A percentile compares a stretch with the other conserved stretches of the same genome.
phyloP scores from a whole-genome alignment of 1,140 invertebrate genomes.

The Drosophila funebris region DNA sequence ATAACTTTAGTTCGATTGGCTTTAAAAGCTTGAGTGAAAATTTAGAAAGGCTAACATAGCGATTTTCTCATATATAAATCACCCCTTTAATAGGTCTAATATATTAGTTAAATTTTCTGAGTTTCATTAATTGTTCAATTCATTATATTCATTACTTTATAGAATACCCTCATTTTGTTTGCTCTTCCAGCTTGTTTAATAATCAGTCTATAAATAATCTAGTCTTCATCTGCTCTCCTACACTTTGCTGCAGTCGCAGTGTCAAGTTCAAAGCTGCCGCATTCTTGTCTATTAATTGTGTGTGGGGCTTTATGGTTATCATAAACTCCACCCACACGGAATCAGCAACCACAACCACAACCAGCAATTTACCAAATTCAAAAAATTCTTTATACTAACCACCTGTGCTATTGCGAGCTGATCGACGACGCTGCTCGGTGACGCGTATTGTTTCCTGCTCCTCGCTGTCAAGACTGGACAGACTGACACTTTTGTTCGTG shows the following conservation, averaged over 20 bases:
- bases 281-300: conserved; percentile 5
- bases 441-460: conserved; percentile 84
- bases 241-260: neutral
- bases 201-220: neutral
- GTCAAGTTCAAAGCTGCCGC: neutral
- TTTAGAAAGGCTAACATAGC: no score
- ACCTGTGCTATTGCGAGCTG: conserved; percentile 85
- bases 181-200: neutral
- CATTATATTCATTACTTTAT: no score
- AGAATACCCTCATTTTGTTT: neutral
- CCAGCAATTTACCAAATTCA: neutral
- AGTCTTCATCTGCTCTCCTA: neutral
- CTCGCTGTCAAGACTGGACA: conserved; percentile 86
- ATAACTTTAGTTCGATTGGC: no score
- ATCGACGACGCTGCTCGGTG: conserved; percentile 83
- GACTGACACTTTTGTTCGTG: conserved; percentile 83
- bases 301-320: conserved; percentile 17
- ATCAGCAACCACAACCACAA: neutral
- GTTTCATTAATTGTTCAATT: no score
- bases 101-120: no score
- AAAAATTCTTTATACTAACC: conserved; percentile 64
- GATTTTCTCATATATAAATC: no score
- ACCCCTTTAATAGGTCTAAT: no score
- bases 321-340: conserved; percentile 22
- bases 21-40: no score